Conservation (phyloP, 2,113 vertebrate genomes). For the Epinephelus fuscoguttatus region DNA sequence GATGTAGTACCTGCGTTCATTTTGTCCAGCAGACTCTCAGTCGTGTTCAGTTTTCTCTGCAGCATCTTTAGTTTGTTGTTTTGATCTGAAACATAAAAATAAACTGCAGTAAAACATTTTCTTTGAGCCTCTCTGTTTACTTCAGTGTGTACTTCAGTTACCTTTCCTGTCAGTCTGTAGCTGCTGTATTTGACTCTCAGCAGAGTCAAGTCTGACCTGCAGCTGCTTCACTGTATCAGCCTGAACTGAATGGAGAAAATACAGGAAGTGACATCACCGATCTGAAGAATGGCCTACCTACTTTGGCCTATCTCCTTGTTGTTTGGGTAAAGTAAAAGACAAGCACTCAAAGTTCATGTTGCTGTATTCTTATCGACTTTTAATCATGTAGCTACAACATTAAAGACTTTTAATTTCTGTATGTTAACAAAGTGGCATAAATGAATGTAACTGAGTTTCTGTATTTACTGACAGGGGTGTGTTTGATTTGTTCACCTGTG, state of each 20-base stretch:
- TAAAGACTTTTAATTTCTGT: too few species aligned
- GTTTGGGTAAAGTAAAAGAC: not conserved
- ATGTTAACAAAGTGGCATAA: too few species aligned
- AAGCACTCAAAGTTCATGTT: not conserved
- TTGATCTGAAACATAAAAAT: constrained; percentile 26
- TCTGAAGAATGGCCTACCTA: not conserved
- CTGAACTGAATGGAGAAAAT: constrained; percentile 12
- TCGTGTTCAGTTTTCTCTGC: not conserved
- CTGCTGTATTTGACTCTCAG: not conserved
- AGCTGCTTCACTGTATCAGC: constrained; percentile 12
- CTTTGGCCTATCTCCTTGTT: too few species aligned
- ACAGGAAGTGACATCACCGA: not conserved
- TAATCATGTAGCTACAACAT: too few species aligned
- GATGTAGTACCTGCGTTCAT: constrained; percentile 8
- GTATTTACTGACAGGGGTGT: not conserved
- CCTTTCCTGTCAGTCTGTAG: not conserved
- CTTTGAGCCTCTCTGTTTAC: not conserved
- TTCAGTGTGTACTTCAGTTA: not conserved
- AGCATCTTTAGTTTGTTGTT: not conserved
- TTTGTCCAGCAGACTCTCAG: constrained; percentile 1
- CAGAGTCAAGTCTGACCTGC: not conserved
- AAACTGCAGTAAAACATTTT: not conserved
- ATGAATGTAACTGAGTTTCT: too few species aligned
- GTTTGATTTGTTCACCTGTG: constrained; percentile 15
- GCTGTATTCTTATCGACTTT: not conserved